Evolutionary conservation across 2,113 vertebrate species (phyloP).

Genomic region (Myrmophylax atrothorax): DNA sequence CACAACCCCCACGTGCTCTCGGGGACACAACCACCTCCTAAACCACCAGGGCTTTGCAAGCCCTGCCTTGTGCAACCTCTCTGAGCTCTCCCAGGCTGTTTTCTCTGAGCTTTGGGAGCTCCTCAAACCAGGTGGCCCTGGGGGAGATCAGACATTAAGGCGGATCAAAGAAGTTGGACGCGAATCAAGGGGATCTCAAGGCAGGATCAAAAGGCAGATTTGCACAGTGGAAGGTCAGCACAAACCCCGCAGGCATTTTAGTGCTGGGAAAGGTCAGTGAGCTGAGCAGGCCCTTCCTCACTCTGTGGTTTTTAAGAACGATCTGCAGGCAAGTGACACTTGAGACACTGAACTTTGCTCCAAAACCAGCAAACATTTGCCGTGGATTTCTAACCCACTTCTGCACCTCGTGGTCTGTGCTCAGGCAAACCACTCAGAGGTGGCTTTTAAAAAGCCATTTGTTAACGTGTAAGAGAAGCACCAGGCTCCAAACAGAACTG

Average conservation of each 20-base stretch:
- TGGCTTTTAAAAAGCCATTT: not conserved
- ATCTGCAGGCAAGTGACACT: not conserved
- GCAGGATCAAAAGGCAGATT: not conserved
- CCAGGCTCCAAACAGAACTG: not conserved
- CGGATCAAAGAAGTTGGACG: not conserved
- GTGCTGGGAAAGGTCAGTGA: not conserved
- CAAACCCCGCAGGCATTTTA: not conserved
- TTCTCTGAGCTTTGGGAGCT: rapidly evolving
- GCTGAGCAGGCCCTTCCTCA: not conserved
- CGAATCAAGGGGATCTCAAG: not conserved
- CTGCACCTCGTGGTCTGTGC: not conserved
- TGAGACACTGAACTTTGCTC: not conserved
- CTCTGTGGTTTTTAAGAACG: not conserved
- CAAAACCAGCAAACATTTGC: not conserved
- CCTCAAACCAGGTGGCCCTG: not conserved
- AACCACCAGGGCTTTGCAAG: constrained; percentile 35
- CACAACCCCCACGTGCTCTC: rapidly evolving
- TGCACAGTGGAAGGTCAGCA: not conserved
- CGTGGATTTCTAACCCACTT: not conserved
- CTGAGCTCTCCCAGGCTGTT: constrained; percentile 16
- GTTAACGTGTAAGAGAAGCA: not conserved
- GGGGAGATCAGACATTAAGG: not conserved
- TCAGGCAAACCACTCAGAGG: not conserved
- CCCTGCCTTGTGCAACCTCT: constrained; percentile 13
- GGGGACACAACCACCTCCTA: not conserved